Evolutionary conservation across 2,888 invertebrate genomes (phyloP), one percentile per base, ranked within the genome.

Genomic region (Parapristionchus giblindavisi): DNA sequence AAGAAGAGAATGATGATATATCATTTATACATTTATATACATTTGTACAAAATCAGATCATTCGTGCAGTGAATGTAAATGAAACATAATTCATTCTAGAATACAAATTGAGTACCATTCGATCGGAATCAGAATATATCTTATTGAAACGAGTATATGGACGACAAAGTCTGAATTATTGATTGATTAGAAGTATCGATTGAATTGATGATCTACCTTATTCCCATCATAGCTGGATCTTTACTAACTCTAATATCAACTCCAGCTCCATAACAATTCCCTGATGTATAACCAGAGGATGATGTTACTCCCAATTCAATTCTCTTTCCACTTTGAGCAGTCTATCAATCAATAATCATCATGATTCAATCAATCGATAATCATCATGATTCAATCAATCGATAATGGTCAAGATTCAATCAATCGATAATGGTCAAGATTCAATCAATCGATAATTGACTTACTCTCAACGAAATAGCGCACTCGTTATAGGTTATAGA

Each of bases 211-310:
- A 32, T 24, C 24, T 40, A 71, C 71, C 71, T 27, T 43, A 72
- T 51, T 60, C 72, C 72, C 21, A 24, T 43, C 72, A 72, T 72
- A 0, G 58, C 58, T 11, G 72, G 72, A 32, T 72, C 72, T 1
- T 5, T 24, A 27, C 32, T n/a, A 2, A 60, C 27, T 58, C 72
- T 24, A 17, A 72, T 43, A 34, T 72, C 72, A 14, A 58, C 60
- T 36, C 72, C 72, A 11, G 72, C 72, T 72, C 72, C 60, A 43
- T 58, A 72, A 36, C 58, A 72, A 43, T 58, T 72, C 72, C 60
- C 56, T 24, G 72, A 72, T 3, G 58, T n/a, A 27, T 48, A 34
- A n/a, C 72, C 72, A 5, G 29, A 32, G 32, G 32, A 29, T 11
- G 72, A 56, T 3, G 48, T 72, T 43, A 58, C 60, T 17, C n/a